Base-by-base conservation (phyloP, 2,888 invertebrate genomes). In the Fabriciana adippe region DNA sequence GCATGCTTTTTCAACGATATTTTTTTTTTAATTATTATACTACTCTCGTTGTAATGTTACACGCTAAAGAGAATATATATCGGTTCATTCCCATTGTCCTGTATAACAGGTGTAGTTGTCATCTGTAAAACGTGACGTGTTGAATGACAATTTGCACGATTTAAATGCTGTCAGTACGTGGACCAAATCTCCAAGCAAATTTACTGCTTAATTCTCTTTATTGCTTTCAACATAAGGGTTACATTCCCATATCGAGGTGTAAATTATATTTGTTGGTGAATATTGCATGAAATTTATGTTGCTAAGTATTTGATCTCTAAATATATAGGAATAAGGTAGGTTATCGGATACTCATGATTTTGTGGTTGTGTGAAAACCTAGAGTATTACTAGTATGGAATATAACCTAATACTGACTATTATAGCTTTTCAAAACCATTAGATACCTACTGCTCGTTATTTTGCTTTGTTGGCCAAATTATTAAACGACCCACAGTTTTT, bases 81-180 rank as follows among this genome's bases (percentile, higher is more conserved):
- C 18, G 18, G 14, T 57, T n/a, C 11, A 47, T 26, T 26, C 15
- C 47, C 47, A 57, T 57, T 59, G 63, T 54, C 54, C 47, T 35
- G 60, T 41, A 41, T 41, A 41, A 48, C 70, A 70, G 62, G 57
- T 68, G 61, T 62, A 63, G 54, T 54, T 48, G 31, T 14, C 69
- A 73, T 73, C 78, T 78, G 82, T 82, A 81, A 81, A 84, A 81
- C 80, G 78, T 80, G 80, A 84, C 81, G 75, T 77, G 83, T 81
- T 81, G 82, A 86, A 84, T 80, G 79, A 79, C 82, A 83, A 84
- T 86, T 83, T 84, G 83, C 84, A 84, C 67, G 64, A 48, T 81
- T 85, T 83, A 82, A 81, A 80, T 79, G 76, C 73, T 78, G 75
- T 75, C 73, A 73, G 72, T 70, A 77, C 71, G 71, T 75, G 66